These are phyloP conservation scores for Chroicocephalus ridibundus DNA, from an alignment of 2,113 vertebrate genomes.

Conservation along the genomic window DNA sequence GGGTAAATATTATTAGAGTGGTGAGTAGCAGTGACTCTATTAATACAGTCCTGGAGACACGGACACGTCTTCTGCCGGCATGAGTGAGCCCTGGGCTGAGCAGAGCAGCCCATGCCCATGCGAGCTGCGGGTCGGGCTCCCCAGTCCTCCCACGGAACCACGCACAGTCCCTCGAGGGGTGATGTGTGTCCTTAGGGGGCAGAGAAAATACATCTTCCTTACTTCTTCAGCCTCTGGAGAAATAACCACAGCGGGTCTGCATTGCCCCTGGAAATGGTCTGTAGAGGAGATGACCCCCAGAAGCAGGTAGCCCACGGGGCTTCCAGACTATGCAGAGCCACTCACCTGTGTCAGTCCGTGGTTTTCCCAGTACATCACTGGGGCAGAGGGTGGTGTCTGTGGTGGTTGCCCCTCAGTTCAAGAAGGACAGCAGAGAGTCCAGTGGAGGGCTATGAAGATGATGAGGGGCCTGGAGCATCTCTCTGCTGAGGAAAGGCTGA, in stretches of 20 bases:
- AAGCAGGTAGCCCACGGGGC: neutral
- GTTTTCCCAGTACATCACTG: neutral
- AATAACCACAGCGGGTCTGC: neutral
- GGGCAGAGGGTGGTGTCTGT: neutral
- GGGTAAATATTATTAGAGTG: neutral
- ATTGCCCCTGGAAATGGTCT: neutral
- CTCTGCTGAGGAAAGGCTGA: neutral
- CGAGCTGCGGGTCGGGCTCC: neutral
- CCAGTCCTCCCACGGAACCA: neutral
- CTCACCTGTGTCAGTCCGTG: rapidly evolving
- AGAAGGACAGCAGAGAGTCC: neutral
- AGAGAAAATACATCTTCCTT: neutral
- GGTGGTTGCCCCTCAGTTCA: neutral
- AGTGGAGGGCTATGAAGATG: neutral
- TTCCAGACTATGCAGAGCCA: neutral
- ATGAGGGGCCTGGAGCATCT: neutral
- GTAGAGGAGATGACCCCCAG: neutral
- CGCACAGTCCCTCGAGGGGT: rapidly evolving
- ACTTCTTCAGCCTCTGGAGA: neutral
- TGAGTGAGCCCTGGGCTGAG: neutral
- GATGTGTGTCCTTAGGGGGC: neutral
- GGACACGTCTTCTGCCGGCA: neutral
- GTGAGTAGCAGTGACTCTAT: neutral
- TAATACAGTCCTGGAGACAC: neutral
- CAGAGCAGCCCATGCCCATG: neutral